Evolutionary conservation across 2,797 vertebrate species (phyloP), one percentile per base, ranked within the genome.

Genomic region (Odontamblyopus rebecca): DNA sequence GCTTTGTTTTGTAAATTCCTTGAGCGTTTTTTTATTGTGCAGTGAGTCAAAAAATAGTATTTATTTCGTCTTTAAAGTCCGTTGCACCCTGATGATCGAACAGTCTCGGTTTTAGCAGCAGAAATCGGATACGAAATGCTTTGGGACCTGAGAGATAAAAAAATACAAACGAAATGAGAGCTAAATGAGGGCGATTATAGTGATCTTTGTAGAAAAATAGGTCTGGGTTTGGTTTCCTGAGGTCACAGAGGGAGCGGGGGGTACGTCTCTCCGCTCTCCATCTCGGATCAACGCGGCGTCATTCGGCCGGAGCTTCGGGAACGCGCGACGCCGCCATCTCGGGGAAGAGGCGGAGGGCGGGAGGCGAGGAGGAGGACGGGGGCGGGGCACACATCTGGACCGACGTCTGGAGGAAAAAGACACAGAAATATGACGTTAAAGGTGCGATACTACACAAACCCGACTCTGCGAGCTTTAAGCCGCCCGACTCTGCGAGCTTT

Each of bases 121-220:
- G 44, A 26, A 6, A 3, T 18, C 9, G 64, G 6, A 29, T 2
- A 44, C 4, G 64, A 66, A 66, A 66, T 66, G 64, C 44, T 66
- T 48, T 18, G 63, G 63, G 63, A 65, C 64, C 64, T 66, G 64
- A 66, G 64, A 64, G 62, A 48, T 64, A 23, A 64, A 63, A 38
- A 63, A 41, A 60, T 16, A 57, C 23, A 56, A 56, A 56, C 0
- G 8, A 59, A 59, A 57, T 26, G 11, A 59, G 27, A 38, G 23
- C 35, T 9, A 38, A 38, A 38, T 38, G 35, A 38, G 6, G 19
- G 32, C 15, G 41, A 38, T 2, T 15, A 23, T 23, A 38, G 44
- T 13, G 60, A 6, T 26, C n/a, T 64, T 64, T 16, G 26, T 66
- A 66, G 11, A 66, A 66, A 66, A 66, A 66, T 66, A 66, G 19